Evolutionary conservation across 2,888 invertebrate genomes (phyloP).

Genomic region (Xylota sylvarum): DNA sequence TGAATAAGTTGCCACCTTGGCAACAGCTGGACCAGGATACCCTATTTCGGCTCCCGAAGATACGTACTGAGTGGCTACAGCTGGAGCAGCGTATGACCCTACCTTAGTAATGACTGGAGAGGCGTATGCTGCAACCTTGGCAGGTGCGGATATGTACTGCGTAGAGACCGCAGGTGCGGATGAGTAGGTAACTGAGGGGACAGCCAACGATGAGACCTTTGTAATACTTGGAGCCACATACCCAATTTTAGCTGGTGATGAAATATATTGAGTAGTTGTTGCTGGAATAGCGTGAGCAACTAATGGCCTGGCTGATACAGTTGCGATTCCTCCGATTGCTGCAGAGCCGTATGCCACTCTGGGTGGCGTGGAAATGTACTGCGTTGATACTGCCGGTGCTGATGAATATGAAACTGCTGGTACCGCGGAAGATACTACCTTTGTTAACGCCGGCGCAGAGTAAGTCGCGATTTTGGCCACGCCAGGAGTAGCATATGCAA

Average conservation of each 20-base stretch:
- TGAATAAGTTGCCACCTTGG: slow-evolving; percentile 73
- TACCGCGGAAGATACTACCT: slow-evolving; percentile 44
- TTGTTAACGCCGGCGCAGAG: slow-evolving; percentile 54
- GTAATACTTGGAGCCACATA: slow-evolving; percentile 76
- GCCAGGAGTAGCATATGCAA: slow-evolving; percentile 82
- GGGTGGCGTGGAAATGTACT: not conserved
- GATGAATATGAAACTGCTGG: slow-evolving; percentile 48
- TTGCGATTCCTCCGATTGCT: not conserved
- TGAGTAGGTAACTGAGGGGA: slow-evolving; percentile 77
- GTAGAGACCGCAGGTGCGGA: slow-evolving; percentile 78
- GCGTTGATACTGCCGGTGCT: not conserved
- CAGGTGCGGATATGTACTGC: slow-evolving; percentile 80
- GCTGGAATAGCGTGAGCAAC: not conserved
- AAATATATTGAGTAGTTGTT: slow-evolving; percentile 69
- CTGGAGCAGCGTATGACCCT: slow-evolving; percentile 78
- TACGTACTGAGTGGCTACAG: slow-evolving; percentile 71
- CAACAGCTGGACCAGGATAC: slow-evolving; percentile 68
- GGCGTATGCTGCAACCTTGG: slow-evolving; percentile 70
- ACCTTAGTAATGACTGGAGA: slow-evolving; percentile 77
- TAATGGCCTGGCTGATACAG: not conserved
- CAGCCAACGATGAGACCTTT: slow-evolving; percentile 76
- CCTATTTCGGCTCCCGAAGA: slow-evolving; percentile 52
- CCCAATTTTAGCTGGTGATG: slow-evolving; percentile 64
- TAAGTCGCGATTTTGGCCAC: slow-evolving; percentile 56
- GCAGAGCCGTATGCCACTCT: not conserved